A percentile compares a stretch with the other conserved stretches of the same genome.
phyloP scores from a whole-genome alignment of 2,888 invertebrate species.

The Luffia ferchaultella region DNA sequence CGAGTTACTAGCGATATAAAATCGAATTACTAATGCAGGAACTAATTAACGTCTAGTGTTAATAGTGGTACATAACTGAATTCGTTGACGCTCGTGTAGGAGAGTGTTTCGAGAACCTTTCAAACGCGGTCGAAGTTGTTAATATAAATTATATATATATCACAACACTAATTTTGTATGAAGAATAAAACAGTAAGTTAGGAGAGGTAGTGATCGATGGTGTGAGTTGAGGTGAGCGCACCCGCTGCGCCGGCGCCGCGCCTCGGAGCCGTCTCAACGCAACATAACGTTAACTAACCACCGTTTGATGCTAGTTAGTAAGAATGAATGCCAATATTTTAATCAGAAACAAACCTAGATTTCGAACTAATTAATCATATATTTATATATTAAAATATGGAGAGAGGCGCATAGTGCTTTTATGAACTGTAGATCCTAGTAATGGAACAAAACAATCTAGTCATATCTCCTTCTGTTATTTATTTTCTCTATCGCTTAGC shows the following conservation, averaged over 20 bases:
- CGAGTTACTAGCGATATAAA: slow-evolving; percentile 14
- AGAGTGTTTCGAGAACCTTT: slow-evolving; percentile 2
- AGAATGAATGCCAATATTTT: slow-evolving; percentile 62
- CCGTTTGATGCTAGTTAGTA: slow-evolving; percentile 47
- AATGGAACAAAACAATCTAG: slow-evolving; percentile 58
- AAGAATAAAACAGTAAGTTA: not conserved
- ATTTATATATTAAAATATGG: slow-evolving; percentile 62
- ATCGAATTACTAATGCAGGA: slow-evolving; percentile 19
- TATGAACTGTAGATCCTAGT: slow-evolving; percentile 60
- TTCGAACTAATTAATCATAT: slow-evolving; percentile 57
- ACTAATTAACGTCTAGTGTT: slow-evolving; percentile 17
- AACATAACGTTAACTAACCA: slow-evolving; percentile 19
- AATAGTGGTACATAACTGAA: slow-evolving; percentile 15
- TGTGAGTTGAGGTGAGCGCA: not conserved
- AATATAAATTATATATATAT: slow-evolving; percentile 13
- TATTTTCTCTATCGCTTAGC: slow-evolving; percentile 60
- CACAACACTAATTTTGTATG: slow-evolving; percentile 21
- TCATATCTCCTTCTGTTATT: slow-evolving; percentile 61
- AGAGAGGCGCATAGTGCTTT: slow-evolving; percentile 65
- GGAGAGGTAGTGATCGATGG: not conserved
- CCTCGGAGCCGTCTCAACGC: slow-evolving; percentile 5
- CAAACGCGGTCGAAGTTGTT: not conserved
- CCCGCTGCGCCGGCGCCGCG: slow-evolving; percentile 2
- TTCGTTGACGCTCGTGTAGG: slow-evolving; percentile 3
- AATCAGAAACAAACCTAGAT: slow-evolving; percentile 56